Percentiles rank a stretch among this genome's conserved stretches.
Conservation (phyloP, 2,113 vertebrate species). For the Tenebrosternarchus preto region DNA sequence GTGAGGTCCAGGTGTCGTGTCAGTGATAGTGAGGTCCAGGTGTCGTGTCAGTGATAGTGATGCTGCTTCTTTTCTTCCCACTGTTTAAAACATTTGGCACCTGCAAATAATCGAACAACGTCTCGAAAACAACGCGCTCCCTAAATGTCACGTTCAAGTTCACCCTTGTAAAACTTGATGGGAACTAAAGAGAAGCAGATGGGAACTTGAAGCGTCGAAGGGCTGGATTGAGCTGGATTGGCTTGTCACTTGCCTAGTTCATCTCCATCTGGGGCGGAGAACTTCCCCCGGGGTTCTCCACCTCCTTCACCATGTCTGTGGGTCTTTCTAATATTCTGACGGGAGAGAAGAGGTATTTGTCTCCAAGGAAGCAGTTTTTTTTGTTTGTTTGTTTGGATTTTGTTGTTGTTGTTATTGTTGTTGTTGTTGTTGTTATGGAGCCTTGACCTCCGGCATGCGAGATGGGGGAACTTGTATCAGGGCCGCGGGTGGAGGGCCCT, state of each 20-base stretch:
- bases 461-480: neutral
- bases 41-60: neutral
- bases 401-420: neutral
- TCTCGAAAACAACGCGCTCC: neutral
- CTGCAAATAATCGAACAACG: neutral
- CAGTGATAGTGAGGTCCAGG: slow-evolving; percentile 3
- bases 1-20: too few relatives aligned
- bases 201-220: neutral
- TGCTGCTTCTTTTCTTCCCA: neutral
- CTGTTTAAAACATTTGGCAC: slow-evolving; percentile 15
- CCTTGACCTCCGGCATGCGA: slow-evolving; percentile 8
- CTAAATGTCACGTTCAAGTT: slow-evolving; percentile 47
- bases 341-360: slow-evolving; percentile 25
- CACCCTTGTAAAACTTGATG: slow-evolving; percentile 16
- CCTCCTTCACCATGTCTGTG: neutral
- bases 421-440: neutral
- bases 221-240: slow-evolving; percentile 23
- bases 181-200: slow-evolving; percentile 5
- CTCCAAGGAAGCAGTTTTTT: slow-evolving; percentile 34
- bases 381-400: neutral
- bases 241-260: slow-evolving; percentile 17
- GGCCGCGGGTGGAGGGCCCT: slow-evolving; percentile 16
- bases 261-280: slow-evolving; percentile 5
- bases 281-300: neutral
- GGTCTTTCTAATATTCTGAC: slow-evolving; percentile 34